phyloP scores from a whole-genome alignment of 2,888 invertebrate species.

The Quadroppia sp. region DNA sequence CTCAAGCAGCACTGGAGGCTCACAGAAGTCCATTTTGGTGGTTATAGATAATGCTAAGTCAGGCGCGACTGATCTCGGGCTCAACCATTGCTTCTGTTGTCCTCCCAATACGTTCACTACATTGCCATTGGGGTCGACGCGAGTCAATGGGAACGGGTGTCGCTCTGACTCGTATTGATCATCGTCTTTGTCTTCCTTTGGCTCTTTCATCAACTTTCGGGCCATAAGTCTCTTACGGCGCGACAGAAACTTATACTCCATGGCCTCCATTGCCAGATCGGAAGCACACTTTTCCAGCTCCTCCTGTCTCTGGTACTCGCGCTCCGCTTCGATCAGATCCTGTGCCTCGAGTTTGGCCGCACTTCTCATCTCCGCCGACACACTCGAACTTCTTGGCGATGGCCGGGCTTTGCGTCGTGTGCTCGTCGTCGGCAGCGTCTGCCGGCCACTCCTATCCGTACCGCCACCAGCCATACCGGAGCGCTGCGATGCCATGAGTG shows the following conservation, averaged over 20 bases:
- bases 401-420: neutral
- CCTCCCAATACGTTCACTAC: neutral
- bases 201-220: neutral
- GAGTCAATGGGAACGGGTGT: neutral
- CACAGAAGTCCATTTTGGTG: conserved; percentile 15
- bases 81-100: neutral
- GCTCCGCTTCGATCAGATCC: conserved; percentile 9
- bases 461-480: neutral
- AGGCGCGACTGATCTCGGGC: neutral
- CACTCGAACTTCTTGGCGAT: conserved; percentile 11
- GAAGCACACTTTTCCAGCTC: conserved; percentile 20
- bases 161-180: neutral
- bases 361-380: conserved; percentile 1
- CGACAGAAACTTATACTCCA: conserved; percentile 30
- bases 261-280: conserved; percentile 28
- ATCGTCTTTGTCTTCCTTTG: neutral
- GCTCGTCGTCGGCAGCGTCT: neutral
- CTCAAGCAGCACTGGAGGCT: conserved; percentile 5
- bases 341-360: neutral
- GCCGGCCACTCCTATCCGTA: neutral
- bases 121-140: neutral
- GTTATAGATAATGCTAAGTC: conserved; percentile 19
- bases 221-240: conserved; percentile 27
- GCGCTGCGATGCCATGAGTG: neutral
- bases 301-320: conserved; percentile 17